Evolutionary conservation across 2,888 invertebrate species (phyloP).

Genomic region (Thysanoteuthis rhombus): DNA sequence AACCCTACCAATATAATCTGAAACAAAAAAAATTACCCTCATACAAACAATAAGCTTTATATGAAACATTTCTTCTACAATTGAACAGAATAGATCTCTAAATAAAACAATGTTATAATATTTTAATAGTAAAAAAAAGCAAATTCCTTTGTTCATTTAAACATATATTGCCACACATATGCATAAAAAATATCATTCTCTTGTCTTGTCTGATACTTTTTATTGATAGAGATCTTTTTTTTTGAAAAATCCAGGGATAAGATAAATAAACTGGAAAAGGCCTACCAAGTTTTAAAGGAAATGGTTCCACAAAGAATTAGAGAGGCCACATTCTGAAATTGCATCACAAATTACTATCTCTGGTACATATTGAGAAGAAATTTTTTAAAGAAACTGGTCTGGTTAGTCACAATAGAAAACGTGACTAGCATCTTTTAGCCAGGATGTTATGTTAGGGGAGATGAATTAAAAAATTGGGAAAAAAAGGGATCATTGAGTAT

Average conservation of each 20-base stretch:
- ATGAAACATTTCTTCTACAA: not conserved
- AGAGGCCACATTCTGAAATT: not conserved
- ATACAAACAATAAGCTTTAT: not conserved
- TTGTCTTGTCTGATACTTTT: not conserved
- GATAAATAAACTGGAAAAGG: slow-evolving; percentile 12
- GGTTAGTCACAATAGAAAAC: too few species aligned
- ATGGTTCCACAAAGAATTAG: not conserved
- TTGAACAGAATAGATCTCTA: not conserved
- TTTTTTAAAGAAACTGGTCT: too few species aligned
- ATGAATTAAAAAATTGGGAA: too few species aligned
- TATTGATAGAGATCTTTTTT: not conserved
- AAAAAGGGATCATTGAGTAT: too few species aligned
- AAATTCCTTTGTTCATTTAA: slow-evolving; percentile 12
- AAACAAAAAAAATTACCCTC: not conserved
- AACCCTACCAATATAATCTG: slow-evolving; percentile 12
- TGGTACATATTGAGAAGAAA: not conserved
- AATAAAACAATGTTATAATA: slow-evolving; percentile 12
- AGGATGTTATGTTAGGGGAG: too few species aligned
- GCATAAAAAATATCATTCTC: not conserved
- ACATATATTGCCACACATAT: not conserved
- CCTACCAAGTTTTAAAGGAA: not conserved
- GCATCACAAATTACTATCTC: not conserved
- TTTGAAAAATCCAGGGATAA: not conserved
- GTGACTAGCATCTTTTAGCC: too few species aligned
- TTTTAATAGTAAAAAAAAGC: not conserved